A percentile compares a stretch with the other conserved stretches of the same genome.
phyloP scores from a whole-genome alignment of 2,888 invertebrate genomes.

The Eupithecia insigniata region DNA sequence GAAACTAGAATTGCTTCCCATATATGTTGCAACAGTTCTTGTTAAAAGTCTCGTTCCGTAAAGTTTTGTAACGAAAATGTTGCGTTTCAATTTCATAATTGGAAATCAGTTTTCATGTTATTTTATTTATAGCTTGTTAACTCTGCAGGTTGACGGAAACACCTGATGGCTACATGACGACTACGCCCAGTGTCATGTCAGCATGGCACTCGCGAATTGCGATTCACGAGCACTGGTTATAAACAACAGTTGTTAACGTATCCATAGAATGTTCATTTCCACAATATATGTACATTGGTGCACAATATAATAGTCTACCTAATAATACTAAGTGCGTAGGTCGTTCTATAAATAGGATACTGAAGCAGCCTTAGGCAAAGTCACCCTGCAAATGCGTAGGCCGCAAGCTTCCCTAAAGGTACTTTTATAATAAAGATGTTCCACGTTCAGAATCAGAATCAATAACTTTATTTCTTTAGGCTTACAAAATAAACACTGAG shows the following conservation, averaged over 20 bases:
- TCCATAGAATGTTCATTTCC: neutral
- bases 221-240: neutral
- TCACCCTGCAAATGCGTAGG: neutral
- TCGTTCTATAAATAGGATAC: neutral
- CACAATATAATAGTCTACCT: neutral
- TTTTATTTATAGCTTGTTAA: neutral
- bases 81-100: slow-evolving; percentile 15
- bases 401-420: neutral
- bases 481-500: no score
- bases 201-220: neutral
- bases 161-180: neutral
- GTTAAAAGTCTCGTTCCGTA: slow-evolving; percentile 25
- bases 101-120: neutral
- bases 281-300: neutral
- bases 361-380: neutral
- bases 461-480: no score
- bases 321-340: neutral
- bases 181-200: neutral
- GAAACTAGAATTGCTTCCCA: neutral
- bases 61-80: slow-evolving; percentile 1
- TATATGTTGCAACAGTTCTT: slow-evolving; percentile 34
- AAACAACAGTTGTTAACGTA: neutral
- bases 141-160: neutral
- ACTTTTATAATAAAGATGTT: neutral
- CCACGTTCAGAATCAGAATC: no score